These are phyloP conservation scores for Blastobasis adustella DNA, from an alignment of 2,888 invertebrate genomes.

Conservation along the genomic window DNA sequence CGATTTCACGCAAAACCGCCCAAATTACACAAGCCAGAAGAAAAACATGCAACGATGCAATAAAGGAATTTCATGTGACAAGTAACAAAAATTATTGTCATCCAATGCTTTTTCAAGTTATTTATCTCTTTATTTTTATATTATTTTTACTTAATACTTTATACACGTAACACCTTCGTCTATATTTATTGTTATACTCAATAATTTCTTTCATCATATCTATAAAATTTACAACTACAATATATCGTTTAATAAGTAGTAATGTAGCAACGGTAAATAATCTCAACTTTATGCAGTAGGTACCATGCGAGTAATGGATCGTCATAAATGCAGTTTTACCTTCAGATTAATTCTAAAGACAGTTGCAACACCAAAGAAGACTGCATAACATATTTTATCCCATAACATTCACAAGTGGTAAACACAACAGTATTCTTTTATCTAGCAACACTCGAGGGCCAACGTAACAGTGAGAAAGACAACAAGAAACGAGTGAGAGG, in stretches of 20 bases:
- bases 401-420: no score
- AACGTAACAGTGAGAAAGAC: constrained; percentile 7
- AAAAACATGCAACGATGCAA: no score
- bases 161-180: constrained; percentile 51
- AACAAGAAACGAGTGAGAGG: constrained; percentile 11
- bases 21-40: no score
- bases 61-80: constrained; percentile 39
- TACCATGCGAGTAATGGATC: not conserved
- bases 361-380: no score
- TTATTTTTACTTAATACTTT: constrained; percentile 55
- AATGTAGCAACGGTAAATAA: constrained; percentile 36
- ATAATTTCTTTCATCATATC: constrained; percentile 34
- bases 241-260: constrained; percentile 14
- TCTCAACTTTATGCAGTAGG: constrained; percentile 30
- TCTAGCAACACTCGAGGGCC: not conserved
- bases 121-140: constrained; percentile 45
- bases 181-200: constrained; percentile 27
- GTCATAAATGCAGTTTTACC: no score
- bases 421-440: not conserved
- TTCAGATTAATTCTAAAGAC: no score
- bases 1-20: no score
- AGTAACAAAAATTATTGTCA: constrained; percentile 73
- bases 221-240: constrained; percentile 47
- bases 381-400: no score
- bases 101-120: constrained; percentile 66